Evolutionary conservation across 2,797 vertebrate genomes (phyloP).

Genomic region (Sternotherus odoratus): DNA sequence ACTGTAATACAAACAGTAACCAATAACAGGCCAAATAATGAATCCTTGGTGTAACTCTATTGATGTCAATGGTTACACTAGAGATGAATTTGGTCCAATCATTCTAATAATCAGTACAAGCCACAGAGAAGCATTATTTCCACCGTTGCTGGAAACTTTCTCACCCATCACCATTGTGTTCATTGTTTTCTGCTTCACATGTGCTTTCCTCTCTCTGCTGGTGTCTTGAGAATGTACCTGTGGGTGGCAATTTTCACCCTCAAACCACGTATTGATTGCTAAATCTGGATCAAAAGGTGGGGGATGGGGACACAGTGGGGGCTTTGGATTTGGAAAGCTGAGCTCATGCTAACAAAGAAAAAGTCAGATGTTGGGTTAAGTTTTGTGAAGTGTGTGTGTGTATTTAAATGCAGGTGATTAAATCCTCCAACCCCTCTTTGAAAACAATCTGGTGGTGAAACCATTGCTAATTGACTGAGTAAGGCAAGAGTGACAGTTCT

Average conservation of each 20-base stretch:
- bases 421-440: neutral
- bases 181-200: neutral
- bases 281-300: neutral
- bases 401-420: neutral
- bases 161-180: neutral
- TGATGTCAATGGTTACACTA: neutral
- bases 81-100: constrained; percentile 8
- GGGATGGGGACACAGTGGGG: neutral
- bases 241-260: neutral
- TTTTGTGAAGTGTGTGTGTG: neutral
- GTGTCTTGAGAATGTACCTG: neutral
- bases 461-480: neutral
- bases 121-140: neutral
- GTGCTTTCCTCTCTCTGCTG: neutral
- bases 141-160: neutral
- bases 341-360: neutral
- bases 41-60: neutral
- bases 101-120: fast-evolving
- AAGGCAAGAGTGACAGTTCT: neutral
- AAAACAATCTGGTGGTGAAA: neutral
- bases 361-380: neutral
- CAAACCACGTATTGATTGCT: neutral
- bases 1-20: neutral
- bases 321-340: neutral
- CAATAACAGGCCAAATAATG: neutral